Base-by-base conservation (phyloP, 2,113 vertebrate genomes). In the Probosciger aterrimus region DNA sequence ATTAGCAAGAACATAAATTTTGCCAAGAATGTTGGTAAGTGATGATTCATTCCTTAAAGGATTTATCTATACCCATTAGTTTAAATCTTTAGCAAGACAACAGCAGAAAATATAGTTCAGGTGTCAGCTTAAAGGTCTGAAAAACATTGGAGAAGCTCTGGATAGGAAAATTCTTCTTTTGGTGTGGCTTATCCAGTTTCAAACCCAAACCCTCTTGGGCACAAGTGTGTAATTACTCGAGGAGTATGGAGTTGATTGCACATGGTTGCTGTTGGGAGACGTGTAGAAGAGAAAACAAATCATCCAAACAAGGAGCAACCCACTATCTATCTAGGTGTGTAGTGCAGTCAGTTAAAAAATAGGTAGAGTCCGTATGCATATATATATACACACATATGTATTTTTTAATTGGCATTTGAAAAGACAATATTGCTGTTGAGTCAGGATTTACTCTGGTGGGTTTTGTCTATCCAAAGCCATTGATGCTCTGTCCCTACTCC, bases 1-100 rank as follows among this genome's bases (percentile, higher is more conserved):
- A 85, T 35, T 94, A 87, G 78, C 78, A 69, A 88, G 74, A 79
- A 27, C 49, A 78, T 83, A 90, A 81, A 76, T 91, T 85, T 81
- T 88, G 52, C 35, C 65, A 80, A 71, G 65, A 86, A 92, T 41
- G n/a, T 53, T 89, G 82, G 90, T 67, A 62, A 76, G 71, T 81
- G 52, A 77, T 77, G 41, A 90, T 62, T 23, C 53, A 70, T 70
- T 83, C 62, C 89, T 79, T 92, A 82, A 83, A 74, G 49, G 78
- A 86, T 86, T 95, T 94, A 83, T 90, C 77, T 82, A 14, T 57
- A n/a, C 24, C 30, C 35, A 59, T 68, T 88, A 57, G 27, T 52
- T 86, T 59, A 83, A 86, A 73, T 5, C 12, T 93, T 86, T 44
- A 91, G 55, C 62, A 73, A 90, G 62, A 83, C 18, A 59, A 65